A percentile compares a stretch with the other conserved stretches of the same genome.
Conservation (phyloP, 2,888 invertebrate species). For the Thyatira batis region DNA sequence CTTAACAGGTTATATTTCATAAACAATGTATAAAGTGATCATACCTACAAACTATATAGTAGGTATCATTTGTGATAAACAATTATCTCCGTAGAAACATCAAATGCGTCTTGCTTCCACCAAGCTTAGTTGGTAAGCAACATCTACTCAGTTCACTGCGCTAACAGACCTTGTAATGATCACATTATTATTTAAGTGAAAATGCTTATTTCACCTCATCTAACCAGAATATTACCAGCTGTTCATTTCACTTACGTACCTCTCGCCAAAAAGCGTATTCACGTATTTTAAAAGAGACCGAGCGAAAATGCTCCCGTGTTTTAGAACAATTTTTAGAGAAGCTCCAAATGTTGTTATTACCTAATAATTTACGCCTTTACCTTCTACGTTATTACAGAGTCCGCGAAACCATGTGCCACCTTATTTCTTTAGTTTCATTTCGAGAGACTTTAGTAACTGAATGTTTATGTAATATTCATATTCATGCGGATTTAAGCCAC, state of each 20-base stretch:
- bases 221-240: not conserved
- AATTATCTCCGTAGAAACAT: too few species aligned
- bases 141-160: too few species aligned
- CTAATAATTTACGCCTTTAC: not conserved
- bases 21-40: too few species aligned
- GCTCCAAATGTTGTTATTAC: slow-evolving; percentile 1
- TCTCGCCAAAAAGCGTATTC: not conserved
- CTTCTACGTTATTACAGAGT: not conserved
- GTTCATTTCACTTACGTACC: not conserved
- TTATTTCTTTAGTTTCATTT: not conserved
- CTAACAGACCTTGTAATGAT: too few species aligned
- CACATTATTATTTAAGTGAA: too few species aligned
- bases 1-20: too few species aligned
- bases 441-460: not conserved
- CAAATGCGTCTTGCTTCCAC: too few species aligned
- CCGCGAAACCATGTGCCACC: not conserved
- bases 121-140: too few species aligned
- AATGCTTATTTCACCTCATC: not conserved
- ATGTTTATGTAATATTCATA: not conserved
- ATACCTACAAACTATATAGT: too few species aligned
- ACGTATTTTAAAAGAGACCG: not conserved
- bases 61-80: too few species aligned
- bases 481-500: too few species aligned
- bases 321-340: not conserved
- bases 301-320: not conserved